Conservation (phyloP, 2,888 invertebrate species). For the Helicoverpa assulta region DNA sequence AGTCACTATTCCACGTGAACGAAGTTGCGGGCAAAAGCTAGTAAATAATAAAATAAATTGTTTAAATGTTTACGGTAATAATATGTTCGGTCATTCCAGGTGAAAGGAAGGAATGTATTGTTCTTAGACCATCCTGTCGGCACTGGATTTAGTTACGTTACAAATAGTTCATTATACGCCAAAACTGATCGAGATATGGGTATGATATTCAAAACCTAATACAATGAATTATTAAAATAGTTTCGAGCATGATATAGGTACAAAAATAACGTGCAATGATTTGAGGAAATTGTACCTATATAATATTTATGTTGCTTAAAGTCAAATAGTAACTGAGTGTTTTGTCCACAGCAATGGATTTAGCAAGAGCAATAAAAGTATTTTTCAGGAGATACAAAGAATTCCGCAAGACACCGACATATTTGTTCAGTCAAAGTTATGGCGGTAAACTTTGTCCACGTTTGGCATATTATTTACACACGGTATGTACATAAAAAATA, state of each 20-base stretch:
- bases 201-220: constrained; percentile 59
- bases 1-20: too few relatives aligned
- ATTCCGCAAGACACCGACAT: constrained; percentile 93
- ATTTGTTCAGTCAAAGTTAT: constrained; percentile 97
- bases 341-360: constrained; percentile 91
- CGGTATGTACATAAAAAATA: constrained; percentile 69
- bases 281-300: too few relatives aligned
- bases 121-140: constrained; percentile 98
- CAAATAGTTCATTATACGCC: constrained; percentile 78
- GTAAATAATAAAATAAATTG: too few relatives aligned
- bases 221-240: background rate
- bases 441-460: constrained; percentile 96
- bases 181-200: constrained; percentile 82
- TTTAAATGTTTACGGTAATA: too few relatives aligned
- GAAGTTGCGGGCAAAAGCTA: too few relatives aligned
- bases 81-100: constrained; percentile 80
- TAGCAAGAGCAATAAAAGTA: constrained; percentile 92
- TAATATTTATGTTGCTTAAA: too few relatives aligned
- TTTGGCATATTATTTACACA: constrained; percentile 79
- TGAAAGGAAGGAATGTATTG: constrained; percentile 94
- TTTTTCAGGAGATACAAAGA: constrained; percentile 92
- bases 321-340: constrained; percentile 3
- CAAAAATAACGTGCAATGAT: too few relatives aligned
- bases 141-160: constrained; percentile 95
- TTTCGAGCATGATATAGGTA: background rate